phyloP scores from a whole-genome alignment of 2,888 invertebrate species.

The Notocelia uddmanniana region DNA sequence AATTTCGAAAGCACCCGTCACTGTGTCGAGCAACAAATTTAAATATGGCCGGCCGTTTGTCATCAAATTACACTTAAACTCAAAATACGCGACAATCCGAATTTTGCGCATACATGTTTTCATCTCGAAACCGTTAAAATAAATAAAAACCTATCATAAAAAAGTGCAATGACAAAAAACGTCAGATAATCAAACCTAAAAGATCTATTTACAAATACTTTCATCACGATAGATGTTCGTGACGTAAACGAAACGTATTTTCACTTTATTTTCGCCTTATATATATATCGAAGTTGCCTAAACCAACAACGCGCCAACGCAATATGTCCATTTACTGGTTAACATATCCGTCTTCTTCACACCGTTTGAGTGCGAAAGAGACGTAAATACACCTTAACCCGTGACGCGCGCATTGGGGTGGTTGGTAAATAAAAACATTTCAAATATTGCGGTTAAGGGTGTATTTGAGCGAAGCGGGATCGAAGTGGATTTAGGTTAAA shows the following conservation, averaged over 20 bases:
- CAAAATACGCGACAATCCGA: no score
- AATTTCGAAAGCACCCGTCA: no score
- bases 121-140: no score
- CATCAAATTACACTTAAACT: no score
- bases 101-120: no score
- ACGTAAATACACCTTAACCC: neutral
- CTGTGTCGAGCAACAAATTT: no score
- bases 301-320: slow-evolving; percentile 8
- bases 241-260: slow-evolving; percentile 8
- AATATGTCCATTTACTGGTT: neutral
- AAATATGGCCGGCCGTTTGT: no score
- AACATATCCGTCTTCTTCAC: neutral
- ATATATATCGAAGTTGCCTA: neutral
- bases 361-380: neutral
- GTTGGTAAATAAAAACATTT: slow-evolving; percentile 13
- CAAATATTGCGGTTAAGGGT: neutral
- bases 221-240: neutral
- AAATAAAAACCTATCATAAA: no score
- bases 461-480: neutral
- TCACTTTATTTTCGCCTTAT: neutral
- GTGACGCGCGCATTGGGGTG: neutral
- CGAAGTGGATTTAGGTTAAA: neutral
- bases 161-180: neutral
- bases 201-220: slow-evolving; percentile 2
- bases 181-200: neutral